Evolutionary conservation across 2,113 vertebrate genomes (phyloP), one percentile per base, ranked within the genome.

Genomic region (Phocoena sinus): DNA sequence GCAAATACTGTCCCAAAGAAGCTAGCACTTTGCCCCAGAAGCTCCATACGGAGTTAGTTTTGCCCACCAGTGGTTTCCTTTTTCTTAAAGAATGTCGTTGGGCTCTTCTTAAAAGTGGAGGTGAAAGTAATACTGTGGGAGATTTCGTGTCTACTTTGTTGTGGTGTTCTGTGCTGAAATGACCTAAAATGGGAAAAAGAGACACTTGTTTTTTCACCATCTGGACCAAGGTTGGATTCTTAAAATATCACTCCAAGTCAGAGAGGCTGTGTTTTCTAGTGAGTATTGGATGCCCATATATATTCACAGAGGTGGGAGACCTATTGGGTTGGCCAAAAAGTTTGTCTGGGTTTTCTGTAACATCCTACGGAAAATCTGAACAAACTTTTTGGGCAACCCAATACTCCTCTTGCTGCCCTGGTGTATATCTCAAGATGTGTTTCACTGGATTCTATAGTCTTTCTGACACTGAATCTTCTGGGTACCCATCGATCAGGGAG

Each of bases 121-220:
- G n/a, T 6, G 25, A 31, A 28, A 4, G 7, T 17, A 26, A 3
- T 0, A 0, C 4, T 17, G 4, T 2, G 47, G 56, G 4, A 1
- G 21, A 38, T n/a, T 58, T 36, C 60, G 26, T 44, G 4, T 88
- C 60, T 47, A 18, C 13, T 70, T 70, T 15, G 2, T 3, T n/a
- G n/a, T 14, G 60, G 41, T 18, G 12, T 31, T 68, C 26, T 1
- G 11, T 8, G 60, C 25, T 50, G 31, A 79, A 11, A 31, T 44
- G 15, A 84, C 53, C 53, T 53, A 53, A 21, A 36, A 38, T 14
- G 18, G 56, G 60, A 56, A 60, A 62, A 21, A 25, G 0, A 60
- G 63, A 44, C 53, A 65, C 5, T 26, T 56, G 4, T 33, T 18
- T 38, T 65, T 44, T 53, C 33, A 25, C 53, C 14, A n/a, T 20